Percentiles rank a stretch among this genome's conserved stretches.
Conservation (phyloP, 2,888 invertebrate genomes). For the Conomelus anceps region DNA sequence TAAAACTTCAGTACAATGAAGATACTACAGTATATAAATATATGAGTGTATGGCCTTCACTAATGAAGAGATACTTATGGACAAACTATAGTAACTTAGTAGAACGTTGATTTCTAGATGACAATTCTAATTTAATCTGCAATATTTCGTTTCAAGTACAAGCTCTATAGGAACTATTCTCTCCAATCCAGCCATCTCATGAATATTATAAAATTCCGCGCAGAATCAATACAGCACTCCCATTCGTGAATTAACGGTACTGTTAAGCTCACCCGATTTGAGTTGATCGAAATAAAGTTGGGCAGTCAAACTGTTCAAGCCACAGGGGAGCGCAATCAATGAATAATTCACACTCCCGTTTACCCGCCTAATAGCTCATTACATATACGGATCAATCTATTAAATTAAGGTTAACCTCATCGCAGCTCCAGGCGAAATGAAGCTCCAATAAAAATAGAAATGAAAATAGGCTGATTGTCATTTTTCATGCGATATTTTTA, state of each 20-base stretch:
- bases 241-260: too few species aligned
- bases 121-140: too few species aligned
- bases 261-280: background rate
- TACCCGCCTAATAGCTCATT: background rate
- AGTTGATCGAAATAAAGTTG: background rate
- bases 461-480: background rate
- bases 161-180: too few species aligned
- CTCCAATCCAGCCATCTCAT: too few species aligned
- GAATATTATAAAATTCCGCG: too few species aligned
- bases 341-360: background rate
- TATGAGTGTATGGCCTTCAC: too few species aligned
- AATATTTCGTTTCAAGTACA: too few species aligned
- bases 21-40: too few species aligned
- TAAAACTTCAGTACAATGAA: too few species aligned
- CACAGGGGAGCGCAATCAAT: background rate
- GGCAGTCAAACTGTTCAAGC: background rate
- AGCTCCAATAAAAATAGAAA: background rate
- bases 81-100: too few species aligned
- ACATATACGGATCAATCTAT: background rate
- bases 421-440: background rate
- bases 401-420: background rate
- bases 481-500: background rate
- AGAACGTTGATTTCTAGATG: too few species aligned
- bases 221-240: background rate
- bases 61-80: too few species aligned